Evolutionary conservation across 2,113 vertebrate species (phyloP).

Genomic region (Vanacampus margaritifer): DNA sequence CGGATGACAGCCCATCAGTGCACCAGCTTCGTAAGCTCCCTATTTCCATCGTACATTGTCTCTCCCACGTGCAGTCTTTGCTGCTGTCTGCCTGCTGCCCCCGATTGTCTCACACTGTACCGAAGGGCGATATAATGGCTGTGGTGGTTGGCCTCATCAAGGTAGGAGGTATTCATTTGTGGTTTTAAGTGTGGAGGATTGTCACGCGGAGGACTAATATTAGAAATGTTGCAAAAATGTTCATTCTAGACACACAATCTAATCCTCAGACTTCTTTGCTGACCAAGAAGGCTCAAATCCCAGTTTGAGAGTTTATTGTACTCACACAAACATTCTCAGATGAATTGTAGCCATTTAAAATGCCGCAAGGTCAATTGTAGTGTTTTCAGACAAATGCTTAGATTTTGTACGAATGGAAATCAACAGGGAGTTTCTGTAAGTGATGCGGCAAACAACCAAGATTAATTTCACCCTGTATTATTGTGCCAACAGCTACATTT

Average conservation of each 20-base stretch:
- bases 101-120: not conserved
- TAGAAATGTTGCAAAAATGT: not conserved
- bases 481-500: no score
- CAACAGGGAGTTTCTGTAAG: no score
- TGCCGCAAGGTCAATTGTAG: not conserved
- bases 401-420: not conserved
- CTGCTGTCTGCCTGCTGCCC: conserved; percentile 9
- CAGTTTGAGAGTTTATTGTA: not conserved
- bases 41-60: conserved; percentile 14
- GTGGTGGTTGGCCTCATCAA: not conserved
- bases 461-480: no score
- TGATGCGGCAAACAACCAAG: no score
- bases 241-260: not conserved
- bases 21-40: conserved; percentile 28
- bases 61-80: conserved; percentile 21
- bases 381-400: not conserved
- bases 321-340: not conserved
- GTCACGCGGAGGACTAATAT: not conserved
- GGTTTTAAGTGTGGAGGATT: not conserved
- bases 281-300: not conserved
- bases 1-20: conserved; percentile 61
- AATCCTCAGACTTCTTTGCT: not conserved
- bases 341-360: not conserved
- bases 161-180: not conserved
- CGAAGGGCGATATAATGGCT: conserved; percentile 1